Base-by-base conservation (phyloP, 2,113 vertebrate genomes). In the Indicator maculatus region DNA sequence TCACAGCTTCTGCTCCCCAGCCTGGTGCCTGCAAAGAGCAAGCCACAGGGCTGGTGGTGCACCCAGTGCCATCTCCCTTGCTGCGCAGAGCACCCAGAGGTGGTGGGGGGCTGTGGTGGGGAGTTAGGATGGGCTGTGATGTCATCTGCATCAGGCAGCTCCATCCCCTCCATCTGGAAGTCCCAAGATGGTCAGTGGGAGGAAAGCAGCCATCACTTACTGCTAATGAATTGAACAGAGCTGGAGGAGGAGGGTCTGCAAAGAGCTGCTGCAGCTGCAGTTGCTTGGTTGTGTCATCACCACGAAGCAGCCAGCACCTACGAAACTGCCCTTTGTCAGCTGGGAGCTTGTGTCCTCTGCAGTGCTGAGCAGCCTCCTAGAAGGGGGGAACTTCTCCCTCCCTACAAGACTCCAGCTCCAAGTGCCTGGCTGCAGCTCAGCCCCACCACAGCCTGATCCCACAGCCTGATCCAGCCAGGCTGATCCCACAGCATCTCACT, bases 21-120 rank as follows among this genome's bases (percentile, higher is more conserved):
- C 27, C 52, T 45, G 38, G 30, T 0, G 2, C 70, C 77, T 19
- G 52, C 53, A 17, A 31, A 19, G 47, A 52, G 20, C 53, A 11
- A 72, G 14, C 38, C 65, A 3, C 0, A 6, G 24, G 28, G 66
- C 28, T 2, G 0, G 47, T 5, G 8, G 28, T 6, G 24, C 5
- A 2, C 8, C 1, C 0, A 0, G 17, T 36, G 45, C 69, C 5
- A 3, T 7, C 30, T 3, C 2, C 0, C 31, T 16, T 0, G 1
- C 28, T 1, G 9, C 1, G 0, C 12, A 3, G n/a, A 19, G 64
- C 45, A n/a, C 20, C 17, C 39, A 9, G 11, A 41, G 50, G 6
- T 2, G 26, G 30, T 5, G 45, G 30, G 53, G 23, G 71, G 39
- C 14, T 30, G 56, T 3, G 27, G 9, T 11, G 69, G 50, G 50